Conservation (phyloP, 2,888 invertebrate genomes). For the Drosophila rellima region DNA sequence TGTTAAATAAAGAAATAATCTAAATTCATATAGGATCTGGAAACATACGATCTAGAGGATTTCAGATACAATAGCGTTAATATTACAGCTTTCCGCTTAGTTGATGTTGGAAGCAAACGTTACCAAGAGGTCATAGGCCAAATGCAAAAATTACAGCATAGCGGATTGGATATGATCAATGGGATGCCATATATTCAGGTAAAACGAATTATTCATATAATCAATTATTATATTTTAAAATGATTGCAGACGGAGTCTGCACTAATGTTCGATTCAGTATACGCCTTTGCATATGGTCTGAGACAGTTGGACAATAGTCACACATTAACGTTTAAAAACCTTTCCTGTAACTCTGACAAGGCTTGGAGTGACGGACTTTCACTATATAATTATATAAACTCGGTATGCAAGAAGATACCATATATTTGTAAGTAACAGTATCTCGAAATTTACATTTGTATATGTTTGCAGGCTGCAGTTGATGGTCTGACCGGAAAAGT, state of each 20-base stretch:
- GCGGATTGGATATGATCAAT: slow-evolving; percentile 91
- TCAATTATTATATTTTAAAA: not conserved
- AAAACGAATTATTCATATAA: slow-evolving; percentile 20
- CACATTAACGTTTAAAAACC: slow-evolving; percentile 89
- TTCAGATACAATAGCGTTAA: slow-evolving; percentile 97
- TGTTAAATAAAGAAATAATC: not conserved
- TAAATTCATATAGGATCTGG: slow-evolving; percentile 89
- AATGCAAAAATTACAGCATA: slow-evolving; percentile 95
- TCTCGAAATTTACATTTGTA: not conserved
- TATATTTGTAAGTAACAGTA: not conserved
- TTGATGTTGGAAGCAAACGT: slow-evolving; percentile 91
- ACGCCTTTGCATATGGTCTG: slow-evolving; percentile 92
- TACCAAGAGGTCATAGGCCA: slow-evolving; percentile 92
- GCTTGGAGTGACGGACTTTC: slow-evolving; percentile 93
- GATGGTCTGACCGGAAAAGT: slow-evolving; percentile 95
- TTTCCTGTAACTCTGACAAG: slow-evolving; percentile 92
- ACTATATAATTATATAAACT: slow-evolving; percentile 91
- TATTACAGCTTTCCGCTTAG: slow-evolving; percentile 96
- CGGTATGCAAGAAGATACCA: slow-evolving; percentile 86
- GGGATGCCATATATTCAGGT: slow-evolving; percentile 90
- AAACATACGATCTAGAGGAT: slow-evolving; percentile 94
- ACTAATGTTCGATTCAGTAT: slow-evolving; percentile 94
- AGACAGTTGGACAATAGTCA: slow-evolving; percentile 90
- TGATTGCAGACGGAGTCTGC: slow-evolving; percentile 92
- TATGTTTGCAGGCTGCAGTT: slow-evolving; percentile 89